Conservation (phyloP, 2,797 vertebrate species). For the Calcarius lapponicus region DNA sequence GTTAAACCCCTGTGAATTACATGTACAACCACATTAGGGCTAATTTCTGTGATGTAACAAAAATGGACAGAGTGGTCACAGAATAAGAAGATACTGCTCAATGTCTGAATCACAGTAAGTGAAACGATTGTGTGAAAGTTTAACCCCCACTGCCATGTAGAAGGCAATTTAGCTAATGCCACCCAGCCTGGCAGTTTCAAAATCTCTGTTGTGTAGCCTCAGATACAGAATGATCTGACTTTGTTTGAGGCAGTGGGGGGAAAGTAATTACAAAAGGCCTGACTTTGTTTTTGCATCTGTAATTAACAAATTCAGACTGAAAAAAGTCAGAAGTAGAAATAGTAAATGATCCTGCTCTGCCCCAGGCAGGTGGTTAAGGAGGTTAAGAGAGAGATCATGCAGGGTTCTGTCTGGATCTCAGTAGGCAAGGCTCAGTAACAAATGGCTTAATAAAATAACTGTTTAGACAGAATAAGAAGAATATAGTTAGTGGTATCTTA, state of each 20-base stretch:
- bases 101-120: not conserved
- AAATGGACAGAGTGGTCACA: not conserved
- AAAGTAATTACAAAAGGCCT: not conserved
- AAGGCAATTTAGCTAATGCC: not conserved
- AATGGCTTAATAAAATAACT: not conserved
- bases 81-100: not conserved
- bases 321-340: not conserved
- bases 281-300: not conserved
- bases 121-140: not conserved
- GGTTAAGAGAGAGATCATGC: not conserved
- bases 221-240: not conserved
- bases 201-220: not conserved
- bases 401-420: not conserved
- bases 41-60: not conserved
- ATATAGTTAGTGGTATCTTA: not conserved
- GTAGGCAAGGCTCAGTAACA: not conserved
- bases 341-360: not conserved
- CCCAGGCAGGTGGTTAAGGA: not conserved
- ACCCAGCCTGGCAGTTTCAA: not conserved
- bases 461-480: not conserved
- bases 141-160: not conserved
- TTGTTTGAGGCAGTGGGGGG: not conserved
- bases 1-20: not conserved
- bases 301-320: not conserved
- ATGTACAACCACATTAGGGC: not conserved